phyloP scores from a whole-genome alignment of 2,888 invertebrate genomes.

The Epiblema foenella region DNA sequence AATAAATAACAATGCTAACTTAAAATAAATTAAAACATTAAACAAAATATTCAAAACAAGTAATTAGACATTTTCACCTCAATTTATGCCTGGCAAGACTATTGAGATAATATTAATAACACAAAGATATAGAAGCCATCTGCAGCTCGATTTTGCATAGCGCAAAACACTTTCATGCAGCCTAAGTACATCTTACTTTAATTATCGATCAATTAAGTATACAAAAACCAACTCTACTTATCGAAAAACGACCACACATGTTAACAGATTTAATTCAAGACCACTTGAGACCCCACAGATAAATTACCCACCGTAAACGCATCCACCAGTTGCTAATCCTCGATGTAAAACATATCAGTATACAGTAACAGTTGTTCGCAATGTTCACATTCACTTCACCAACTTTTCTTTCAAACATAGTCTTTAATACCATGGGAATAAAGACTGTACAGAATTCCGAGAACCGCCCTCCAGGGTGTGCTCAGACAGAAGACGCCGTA shows the following conservation, averaged over 20 bases:
- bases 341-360: conserved; percentile 66
- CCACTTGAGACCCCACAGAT: conserved; percentile 38
- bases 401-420: neutral
- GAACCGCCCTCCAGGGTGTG: conserved; percentile 63
- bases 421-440: neutral
- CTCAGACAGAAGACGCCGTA: conserved; percentile 61
- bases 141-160: neutral
- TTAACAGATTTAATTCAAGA: conserved; percentile 36
- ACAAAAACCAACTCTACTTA: conserved; percentile 14
- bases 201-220: conserved; percentile 15
- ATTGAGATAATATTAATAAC: too few species aligned
- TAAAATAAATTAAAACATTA: too few species aligned
- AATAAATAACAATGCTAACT: too few species aligned
- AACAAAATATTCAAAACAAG: too few species aligned
- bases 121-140: too few species aligned
- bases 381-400: conserved; percentile 49
- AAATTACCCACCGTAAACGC: conserved; percentile 35
- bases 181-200: neutral
- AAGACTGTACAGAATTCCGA: neutral
- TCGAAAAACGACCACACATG: conserved; percentile 28
- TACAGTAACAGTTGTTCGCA: conserved; percentile 68
- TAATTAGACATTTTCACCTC: too few species aligned
- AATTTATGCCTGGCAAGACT: too few species aligned
- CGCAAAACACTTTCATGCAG: conserved; percentile 3
- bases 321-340: conserved; percentile 57